Conservation (phyloP, 23 tunicate genomes). For the Trididemnum clinides region DNA sequence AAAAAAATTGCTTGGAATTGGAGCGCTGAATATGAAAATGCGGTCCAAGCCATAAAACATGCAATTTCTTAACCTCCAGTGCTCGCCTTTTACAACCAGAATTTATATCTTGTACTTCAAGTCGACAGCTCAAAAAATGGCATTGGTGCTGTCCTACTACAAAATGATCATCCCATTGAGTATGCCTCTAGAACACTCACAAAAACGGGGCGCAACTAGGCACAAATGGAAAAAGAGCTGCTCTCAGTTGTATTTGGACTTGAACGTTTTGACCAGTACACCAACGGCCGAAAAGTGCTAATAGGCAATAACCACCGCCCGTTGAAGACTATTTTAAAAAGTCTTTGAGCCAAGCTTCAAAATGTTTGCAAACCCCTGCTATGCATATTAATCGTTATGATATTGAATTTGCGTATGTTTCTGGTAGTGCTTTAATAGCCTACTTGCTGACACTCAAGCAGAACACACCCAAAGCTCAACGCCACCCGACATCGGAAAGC, state of each 20-base stretch:
- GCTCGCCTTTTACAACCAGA: neutral
- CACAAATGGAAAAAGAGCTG: neutral
- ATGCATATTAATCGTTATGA: too few relatives aligned
- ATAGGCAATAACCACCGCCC: neutral
- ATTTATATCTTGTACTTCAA: neutral
- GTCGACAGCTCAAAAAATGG: neutral
- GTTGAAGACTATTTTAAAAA: neutral
- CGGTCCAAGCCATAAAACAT: neutral
- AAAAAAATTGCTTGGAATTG: neutral
- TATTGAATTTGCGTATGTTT: too few relatives aligned
- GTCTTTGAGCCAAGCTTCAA: neutral
- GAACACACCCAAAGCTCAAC: too few relatives aligned
- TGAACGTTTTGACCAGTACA: neutral
- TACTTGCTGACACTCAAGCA: too few relatives aligned
- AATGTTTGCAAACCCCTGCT: neutral
- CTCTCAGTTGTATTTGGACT: neutral
- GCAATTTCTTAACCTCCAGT: neutral
- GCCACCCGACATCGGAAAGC: too few relatives aligned
- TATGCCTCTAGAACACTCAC: neutral
- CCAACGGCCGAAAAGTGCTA: neutral
- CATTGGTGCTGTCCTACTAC: neutral
- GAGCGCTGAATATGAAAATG: neutral
- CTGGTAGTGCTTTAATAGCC: too few relatives aligned
- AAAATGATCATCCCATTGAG: neutral
- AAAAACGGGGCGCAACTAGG: neutral